Conservation (phyloP, 2,888 invertebrate species). For the Conomelus anceps region DNA sequence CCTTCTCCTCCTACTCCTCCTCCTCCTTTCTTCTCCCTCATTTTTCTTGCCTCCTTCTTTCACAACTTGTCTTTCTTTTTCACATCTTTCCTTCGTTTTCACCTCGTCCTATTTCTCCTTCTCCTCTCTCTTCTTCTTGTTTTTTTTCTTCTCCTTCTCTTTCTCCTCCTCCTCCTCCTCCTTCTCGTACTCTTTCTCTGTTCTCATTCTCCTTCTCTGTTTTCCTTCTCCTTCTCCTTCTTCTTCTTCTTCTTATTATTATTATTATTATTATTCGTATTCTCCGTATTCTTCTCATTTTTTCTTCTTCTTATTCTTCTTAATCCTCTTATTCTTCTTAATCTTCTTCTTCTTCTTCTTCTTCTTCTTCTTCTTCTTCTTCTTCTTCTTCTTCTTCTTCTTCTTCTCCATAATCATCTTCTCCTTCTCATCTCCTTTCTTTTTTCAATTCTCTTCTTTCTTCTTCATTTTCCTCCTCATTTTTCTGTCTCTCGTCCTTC, state of each 20-base stretch:
- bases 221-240: too few species aligned
- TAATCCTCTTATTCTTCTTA: neutral
- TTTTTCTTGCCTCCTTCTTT: slow-evolving; percentile 14
- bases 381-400: slow-evolving; percentile 8
- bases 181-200: slow-evolving; percentile 2
- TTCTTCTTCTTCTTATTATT: too few species aligned
- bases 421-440: too few species aligned
- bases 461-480: too few species aligned
- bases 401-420: too few species aligned
- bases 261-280: too few species aligned
- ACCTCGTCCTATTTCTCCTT: neutral
- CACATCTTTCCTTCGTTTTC: too few species aligned
- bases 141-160: neutral
- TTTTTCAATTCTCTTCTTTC: too few species aligned
- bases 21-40: neutral
- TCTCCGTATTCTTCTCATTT: too few species aligned
- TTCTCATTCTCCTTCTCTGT: too few species aligned
- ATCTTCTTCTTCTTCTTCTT: neutral
- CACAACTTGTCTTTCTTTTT: too few species aligned
- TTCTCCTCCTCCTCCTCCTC: neutral
- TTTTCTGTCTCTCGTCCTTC: too few species aligned
- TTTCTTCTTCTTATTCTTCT: neutral
- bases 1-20: neutral
- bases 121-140: neutral
- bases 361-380: neutral